Base-by-base conservation (phyloP, 23 tunicate species). In the Halocynthia roretzi region DNA sequence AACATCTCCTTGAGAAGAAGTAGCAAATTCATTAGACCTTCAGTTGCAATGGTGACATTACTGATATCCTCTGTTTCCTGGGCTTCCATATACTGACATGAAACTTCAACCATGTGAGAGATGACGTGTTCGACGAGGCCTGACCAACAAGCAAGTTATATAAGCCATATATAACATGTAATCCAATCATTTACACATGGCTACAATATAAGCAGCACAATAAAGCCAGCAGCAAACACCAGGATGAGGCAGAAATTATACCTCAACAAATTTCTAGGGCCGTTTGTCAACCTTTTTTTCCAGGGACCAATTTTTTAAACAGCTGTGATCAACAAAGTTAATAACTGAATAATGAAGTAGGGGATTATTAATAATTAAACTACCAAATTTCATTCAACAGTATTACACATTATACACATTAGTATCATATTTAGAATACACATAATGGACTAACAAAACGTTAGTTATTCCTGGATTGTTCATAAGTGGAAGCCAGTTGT, bases 1-100 rank as follows among this genome's bases (percentile, higher is more conserved):
- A 92, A 71, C 87, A 86, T 82, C 12, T 70, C 71, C 61, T 86
- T 92, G 50, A 92, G 62, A 74, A 92, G 68, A 9, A 80, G 23
- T 18, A 92, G 79, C 20, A 85, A 51, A 10, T 86, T 86, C 6
- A 21, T 52, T 5, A 91, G 62, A 15, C 84, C 64, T 57, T 89
- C 87, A 14, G 51, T 52, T 14, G 76, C 49, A 6, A 73, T 74
- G 5, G 85, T 81, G 8, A 64, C 68, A 50, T 67, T 62, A 20
- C 62, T 54, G 9, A 67, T 8, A 53, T 44, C 52, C 19, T 71
- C 50, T 60, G 44, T 54, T 44, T 70, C 76, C 71, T 71, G 49
- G 40, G 69, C 80, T 51, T 63, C 70, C 70, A 53, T 49, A 44
- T 84, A 90, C 50, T 83, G 86, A 49, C 53, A 55, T 7, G 83